phyloP scores from a whole-genome alignment of 2,888 invertebrate species.

The Harpalus rubripes region DNA sequence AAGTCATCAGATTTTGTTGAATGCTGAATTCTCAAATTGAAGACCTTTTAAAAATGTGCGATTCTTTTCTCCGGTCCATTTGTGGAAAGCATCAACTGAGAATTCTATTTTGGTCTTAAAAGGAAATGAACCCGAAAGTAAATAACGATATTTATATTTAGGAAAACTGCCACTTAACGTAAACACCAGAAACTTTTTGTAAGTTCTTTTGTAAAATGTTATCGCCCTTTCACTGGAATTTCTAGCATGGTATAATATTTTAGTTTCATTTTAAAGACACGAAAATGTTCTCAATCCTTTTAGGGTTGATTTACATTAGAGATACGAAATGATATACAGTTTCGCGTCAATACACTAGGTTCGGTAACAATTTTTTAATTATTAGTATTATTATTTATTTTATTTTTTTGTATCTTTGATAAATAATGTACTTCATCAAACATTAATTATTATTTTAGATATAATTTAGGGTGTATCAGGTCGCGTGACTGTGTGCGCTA shows the following conservation, averaged over 20 bases:
- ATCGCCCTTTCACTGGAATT: background rate
- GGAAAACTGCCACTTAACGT: background rate
- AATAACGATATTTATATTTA: conserved; percentile 1
- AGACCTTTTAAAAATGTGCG: background rate
- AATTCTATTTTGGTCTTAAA: background rate
- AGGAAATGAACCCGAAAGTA: conserved; percentile 2
- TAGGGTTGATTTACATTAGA: too few species aligned
- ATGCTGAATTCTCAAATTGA: background rate
- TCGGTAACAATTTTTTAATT: too few species aligned
- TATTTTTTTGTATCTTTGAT: too few species aligned
- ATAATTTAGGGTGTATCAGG: too few species aligned
- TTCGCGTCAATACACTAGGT: too few species aligned
- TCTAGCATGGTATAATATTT: conserved; percentile 3
- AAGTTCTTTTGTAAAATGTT: background rate
- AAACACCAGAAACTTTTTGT: background rate
- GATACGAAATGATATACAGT: too few species aligned
- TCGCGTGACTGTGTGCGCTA: too few species aligned
- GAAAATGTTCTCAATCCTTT: conserved; percentile 11
- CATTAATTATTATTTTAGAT: too few species aligned
- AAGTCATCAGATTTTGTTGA: background rate
- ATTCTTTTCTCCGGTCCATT: background rate
- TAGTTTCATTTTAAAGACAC: conserved; percentile 22
- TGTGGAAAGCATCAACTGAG: background rate
- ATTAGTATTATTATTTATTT: too few species aligned
- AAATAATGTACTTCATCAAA: too few species aligned